Conservation (phyloP, 2,113 vertebrate genomes). For the Sander lucioperca region DNA sequence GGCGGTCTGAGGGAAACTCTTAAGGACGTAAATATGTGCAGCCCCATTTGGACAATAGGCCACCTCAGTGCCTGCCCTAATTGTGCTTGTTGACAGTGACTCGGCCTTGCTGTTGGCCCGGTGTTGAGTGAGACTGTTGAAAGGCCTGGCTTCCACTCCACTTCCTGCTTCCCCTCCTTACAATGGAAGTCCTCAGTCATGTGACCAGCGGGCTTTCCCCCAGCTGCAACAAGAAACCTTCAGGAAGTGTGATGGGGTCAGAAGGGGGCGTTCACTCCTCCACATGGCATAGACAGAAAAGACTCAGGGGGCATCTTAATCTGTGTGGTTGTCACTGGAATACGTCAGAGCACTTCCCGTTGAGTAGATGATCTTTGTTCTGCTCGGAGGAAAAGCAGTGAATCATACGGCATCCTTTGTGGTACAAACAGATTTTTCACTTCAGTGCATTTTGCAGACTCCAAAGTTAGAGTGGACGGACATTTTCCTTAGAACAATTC, state of each 20-base stretch:
- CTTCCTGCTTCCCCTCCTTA: constrained; percentile 77
- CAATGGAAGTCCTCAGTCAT: constrained; percentile 78
- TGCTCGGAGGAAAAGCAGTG: constrained; percentile 49
- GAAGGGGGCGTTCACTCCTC: constrained; percentile 17
- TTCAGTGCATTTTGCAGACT: constrained; percentile 42
- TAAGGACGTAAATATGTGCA: constrained; percentile 10
- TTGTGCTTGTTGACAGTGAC: constrained; percentile 79
- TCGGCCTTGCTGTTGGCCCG: constrained; percentile 70
- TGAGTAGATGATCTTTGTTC: constrained; percentile 55
- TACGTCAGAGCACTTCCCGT: constrained; percentile 63
- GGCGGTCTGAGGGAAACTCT: constrained; percentile 38
- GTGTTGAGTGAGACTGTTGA: constrained; percentile 77
- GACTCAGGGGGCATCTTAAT: constrained; percentile 51
- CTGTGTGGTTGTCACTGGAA: constrained; percentile 37
- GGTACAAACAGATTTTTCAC: constrained; percentile 29
- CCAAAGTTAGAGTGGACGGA: background rate
- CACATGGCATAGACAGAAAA: constrained; percentile 45
- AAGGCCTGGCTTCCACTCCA: constrained; percentile 63
- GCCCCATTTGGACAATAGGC: constrained; percentile 45
- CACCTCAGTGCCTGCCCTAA: constrained; percentile 56
- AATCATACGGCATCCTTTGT: constrained; percentile 54
- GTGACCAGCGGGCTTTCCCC: constrained; percentile 62
- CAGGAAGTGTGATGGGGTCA: constrained; percentile 65
- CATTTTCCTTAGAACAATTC: background rate
- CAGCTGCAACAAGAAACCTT: constrained; percentile 64